Evolutionary conservation across 2,113 vertebrate species (phyloP), one percentile per base, ranked within the genome.

Genomic region (Abramis brama): DNA sequence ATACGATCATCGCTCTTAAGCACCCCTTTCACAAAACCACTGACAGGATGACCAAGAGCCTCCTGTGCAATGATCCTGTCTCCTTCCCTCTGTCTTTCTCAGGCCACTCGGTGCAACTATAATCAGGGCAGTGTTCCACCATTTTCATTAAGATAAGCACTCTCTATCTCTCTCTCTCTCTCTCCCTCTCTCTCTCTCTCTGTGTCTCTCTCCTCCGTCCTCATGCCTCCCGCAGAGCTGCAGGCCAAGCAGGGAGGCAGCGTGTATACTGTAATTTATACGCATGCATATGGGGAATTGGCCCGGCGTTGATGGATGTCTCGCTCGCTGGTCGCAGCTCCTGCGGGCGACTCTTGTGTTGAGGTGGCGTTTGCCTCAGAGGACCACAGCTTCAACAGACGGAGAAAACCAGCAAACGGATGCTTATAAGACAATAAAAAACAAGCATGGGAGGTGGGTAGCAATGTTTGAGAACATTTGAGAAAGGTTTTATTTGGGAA

Each of bases 231-330:
- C 47, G 45, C 68, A 64, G 79, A 85, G 84, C 43, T 3, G 47
- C 5, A 39, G 33, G 85, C 86, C 91, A 13, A 6, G 82, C 84
- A 88, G 89, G 89, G 85, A 83, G 27, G 64, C 6, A 62, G 85
- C 66, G 73, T 59, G 5, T 86, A 79, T 88, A 89, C 89, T 92
- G 88, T 92, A 93, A 94, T 93, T 93, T 89, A 93, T 93, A 91
- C 91, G 89, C 93, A 92, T 93, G 90, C 91, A 91, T 93, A 92
- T 89, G 83, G 91, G 89, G 76, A 87, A 93, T 87, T 83, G 87
- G 90, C 93, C 90, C 89, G 84, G 62, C 86, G 68, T 87, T 94
- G 94, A 94, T 93, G 89, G 91, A 94, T 94, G 92, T 89, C 86
- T 91, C 86, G 85, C 89, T 89, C 86, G 88, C 85, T 80, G 17